Evolutionary conservation across 2,797 vertebrate species (phyloP).

Genomic region (Calcarius lapponicus): DNA sequence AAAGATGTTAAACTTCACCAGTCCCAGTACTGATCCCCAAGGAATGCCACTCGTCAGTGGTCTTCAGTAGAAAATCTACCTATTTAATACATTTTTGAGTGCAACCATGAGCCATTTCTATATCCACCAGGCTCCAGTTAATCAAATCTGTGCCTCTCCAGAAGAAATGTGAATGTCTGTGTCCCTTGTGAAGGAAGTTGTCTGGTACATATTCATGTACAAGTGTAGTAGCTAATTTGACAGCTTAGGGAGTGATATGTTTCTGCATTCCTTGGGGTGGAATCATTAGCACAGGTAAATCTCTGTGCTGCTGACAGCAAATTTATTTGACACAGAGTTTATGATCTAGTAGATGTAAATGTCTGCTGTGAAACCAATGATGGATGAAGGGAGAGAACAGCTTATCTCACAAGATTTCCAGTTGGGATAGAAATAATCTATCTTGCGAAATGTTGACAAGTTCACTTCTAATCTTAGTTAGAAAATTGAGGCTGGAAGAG

Average conservation of each 20-base stretch:
- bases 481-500: conserved; percentile 46
- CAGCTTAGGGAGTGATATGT: not conserved
- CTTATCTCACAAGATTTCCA: conserved; percentile 47
- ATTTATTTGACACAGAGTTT: conserved; percentile 29
- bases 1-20: not conserved
- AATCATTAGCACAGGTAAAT: conserved; percentile 15
- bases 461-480: conserved; percentile 51
- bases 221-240: not conserved
- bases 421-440: conserved; percentile 38
- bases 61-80: not conserved
- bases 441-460: conserved; percentile 33
- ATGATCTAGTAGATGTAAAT: conserved; percentile 50
- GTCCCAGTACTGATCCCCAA: too few relatives aligned
- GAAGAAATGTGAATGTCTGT: not conserved
- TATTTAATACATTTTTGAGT: not conserved
- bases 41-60: not conserved
- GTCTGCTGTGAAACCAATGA: conserved; percentile 32
- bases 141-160: not conserved
- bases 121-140: not conserved
- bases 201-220: not conserved
- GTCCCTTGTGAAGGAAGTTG: not conserved
- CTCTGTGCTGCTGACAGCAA: not conserved
- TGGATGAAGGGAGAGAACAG: conserved; percentile 28
- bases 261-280: not conserved
- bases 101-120: not conserved